Conservation (phyloP, 1,140 invertebrate species). For the Stegodyphus mimosarum region DNA sequence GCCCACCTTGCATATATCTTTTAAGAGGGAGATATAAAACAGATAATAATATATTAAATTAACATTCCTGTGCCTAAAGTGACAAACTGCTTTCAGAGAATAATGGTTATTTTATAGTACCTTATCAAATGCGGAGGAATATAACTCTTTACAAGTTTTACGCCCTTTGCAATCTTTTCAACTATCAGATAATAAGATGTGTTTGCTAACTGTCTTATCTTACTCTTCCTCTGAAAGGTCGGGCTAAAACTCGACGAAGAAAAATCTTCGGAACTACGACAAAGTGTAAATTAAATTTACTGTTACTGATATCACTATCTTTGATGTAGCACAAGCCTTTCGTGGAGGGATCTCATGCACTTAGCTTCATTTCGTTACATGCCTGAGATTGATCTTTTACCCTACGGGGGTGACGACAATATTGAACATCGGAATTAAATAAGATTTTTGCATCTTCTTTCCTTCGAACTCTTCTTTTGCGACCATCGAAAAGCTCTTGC, state of each 20-base stretch:
- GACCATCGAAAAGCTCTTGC: neutral
- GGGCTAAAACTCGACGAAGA: too few relatives aligned
- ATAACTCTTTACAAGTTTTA: too few relatives aligned
- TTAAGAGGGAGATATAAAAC: too few relatives aligned
- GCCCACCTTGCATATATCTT: too few relatives aligned
- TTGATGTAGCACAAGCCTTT: slow-evolving; percentile 41
- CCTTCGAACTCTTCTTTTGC: neutral
- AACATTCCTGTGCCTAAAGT: too few relatives aligned
- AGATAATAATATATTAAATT: too few relatives aligned
- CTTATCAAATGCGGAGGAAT: too few relatives aligned
- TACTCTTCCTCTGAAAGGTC: neutral
- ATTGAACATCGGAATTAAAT: slow-evolving; percentile 43
- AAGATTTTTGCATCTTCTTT: slow-evolving; percentile 50
- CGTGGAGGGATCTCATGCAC: slow-evolving; percentile 24
- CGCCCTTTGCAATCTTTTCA: too few relatives aligned
- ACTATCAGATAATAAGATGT: too few relatives aligned
- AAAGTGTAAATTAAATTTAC: slow-evolving; percentile 55
- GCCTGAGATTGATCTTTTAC: slow-evolving; percentile 50
- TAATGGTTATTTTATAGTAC: too few relatives aligned
- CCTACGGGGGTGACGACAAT: slow-evolving; percentile 32
- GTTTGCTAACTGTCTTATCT: neutral
- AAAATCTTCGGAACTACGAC: too few relatives aligned
- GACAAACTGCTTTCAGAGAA: too few relatives aligned
- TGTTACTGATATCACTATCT: slow-evolving; percentile 53
- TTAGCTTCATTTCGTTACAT: slow-evolving; percentile 49